phyloP scores from a whole-genome alignment of 1,140 invertebrate species.

The Palaemon carinicauda region DNA sequence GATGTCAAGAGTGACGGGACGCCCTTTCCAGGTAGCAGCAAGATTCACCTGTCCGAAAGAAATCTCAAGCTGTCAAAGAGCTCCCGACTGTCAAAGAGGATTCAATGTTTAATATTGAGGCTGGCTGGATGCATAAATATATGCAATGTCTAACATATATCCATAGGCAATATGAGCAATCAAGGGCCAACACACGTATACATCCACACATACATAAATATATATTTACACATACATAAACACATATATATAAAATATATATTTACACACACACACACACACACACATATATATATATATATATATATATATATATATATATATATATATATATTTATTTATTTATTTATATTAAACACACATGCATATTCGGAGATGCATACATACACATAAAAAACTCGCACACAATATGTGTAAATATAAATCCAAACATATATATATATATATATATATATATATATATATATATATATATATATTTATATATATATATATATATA shows the following conservation, averaged over 20 bases:
- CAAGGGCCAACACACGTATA: not conserved
- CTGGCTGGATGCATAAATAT: not conserved
- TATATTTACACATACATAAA: not conserved
- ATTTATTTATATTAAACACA: not conserved
- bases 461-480: not conserved
- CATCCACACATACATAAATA: not conserved
- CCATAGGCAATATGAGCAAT: not conserved
- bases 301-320: not conserved
- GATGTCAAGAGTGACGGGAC: too few relatives aligned
- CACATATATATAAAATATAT: too few relatives aligned
- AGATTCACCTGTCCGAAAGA: too few relatives aligned
- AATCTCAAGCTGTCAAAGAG: too few relatives aligned
- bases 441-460: not conserved
- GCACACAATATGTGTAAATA: too few relatives aligned
- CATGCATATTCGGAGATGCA: too few relatives aligned
- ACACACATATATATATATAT: not conserved
- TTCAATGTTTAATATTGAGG: not conserved
- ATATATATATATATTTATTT: not conserved
- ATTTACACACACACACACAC: not conserved
- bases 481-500: conserved; percentile 4
- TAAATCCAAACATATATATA: too few relatives aligned
- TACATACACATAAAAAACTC: too few relatives aligned
- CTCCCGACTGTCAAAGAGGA: too few relatives aligned
- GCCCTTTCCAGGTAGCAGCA: too few relatives aligned
- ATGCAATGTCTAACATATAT: not conserved